Percentiles rank a stretch among this genome's conserved stretches.
These are phyloP conservation scores for Redunca redunca DNA, from an alignment of 2,113 vertebrate species.

Conservation along the genomic window DNA sequence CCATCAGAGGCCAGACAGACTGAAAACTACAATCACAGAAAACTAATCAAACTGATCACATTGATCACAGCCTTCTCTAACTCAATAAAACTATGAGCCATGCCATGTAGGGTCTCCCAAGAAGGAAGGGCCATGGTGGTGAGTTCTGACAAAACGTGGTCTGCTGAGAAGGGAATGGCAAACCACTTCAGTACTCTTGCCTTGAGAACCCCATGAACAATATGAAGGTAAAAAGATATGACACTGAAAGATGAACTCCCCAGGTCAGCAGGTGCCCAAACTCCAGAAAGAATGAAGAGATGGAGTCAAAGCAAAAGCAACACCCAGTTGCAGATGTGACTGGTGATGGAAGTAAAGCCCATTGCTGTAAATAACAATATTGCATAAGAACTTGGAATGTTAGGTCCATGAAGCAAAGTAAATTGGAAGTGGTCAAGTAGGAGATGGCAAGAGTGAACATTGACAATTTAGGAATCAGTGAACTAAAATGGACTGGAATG, in stretches of 20 bases:
- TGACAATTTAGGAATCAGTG: not conserved
- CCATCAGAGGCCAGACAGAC: not conserved
- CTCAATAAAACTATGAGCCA: not conserved
- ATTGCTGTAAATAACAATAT: not conserved
- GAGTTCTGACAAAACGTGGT: not conserved
- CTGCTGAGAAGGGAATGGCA: not conserved
- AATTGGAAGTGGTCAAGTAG: not conserved
- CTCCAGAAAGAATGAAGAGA: not conserved
- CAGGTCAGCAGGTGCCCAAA: not conserved
- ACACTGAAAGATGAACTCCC: not conserved
- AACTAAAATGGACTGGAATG: not conserved
- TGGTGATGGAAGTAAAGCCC: not conserved
- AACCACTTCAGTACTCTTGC: not conserved
- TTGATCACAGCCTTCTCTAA: not conserved
- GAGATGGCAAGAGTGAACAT: not conserved
- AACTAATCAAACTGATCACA: not conserved
- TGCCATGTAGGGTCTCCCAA: not conserved
- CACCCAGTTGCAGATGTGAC: not conserved
- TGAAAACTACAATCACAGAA: not conserved
- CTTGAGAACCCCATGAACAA: not conserved
- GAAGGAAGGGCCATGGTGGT: not conserved
- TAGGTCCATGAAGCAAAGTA: not conserved
- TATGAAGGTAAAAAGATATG: not conserved
- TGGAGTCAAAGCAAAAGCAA: not conserved
- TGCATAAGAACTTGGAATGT: not conserved